Evolutionary conservation across 2,113 vertebrate species (phyloP).

Genomic region (Pachycephala philippinensis): DNA sequence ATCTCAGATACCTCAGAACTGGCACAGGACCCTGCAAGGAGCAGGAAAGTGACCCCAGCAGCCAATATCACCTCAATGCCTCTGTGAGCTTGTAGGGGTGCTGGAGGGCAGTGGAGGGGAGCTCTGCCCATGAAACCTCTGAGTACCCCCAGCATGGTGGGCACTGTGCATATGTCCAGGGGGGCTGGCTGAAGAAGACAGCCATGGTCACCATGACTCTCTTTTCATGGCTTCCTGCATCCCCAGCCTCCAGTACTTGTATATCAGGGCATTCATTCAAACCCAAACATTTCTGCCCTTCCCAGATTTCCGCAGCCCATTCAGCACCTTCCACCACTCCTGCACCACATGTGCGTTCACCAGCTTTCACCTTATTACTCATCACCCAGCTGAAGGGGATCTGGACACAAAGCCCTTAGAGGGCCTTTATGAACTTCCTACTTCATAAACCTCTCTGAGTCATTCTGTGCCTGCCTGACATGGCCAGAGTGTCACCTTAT

Average conservation of each 20-base stretch:
- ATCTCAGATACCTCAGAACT: neutral
- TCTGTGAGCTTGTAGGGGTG: neutral
- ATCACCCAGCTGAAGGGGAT: neutral
- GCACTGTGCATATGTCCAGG: too few relatives aligned
- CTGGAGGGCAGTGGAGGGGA: neutral
- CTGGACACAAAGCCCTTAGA: neutral
- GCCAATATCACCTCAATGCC: neutral
- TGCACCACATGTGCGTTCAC: neutral
- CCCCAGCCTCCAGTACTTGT: neutral
- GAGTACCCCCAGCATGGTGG: neutral
- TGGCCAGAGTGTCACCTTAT: neutral
- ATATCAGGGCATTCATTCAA: neutral
- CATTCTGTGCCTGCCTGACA: neutral
- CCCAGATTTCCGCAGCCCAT: neutral
- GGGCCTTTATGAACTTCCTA: neutral
- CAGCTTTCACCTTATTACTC: constrained; percentile 20
- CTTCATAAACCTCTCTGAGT: constrained; percentile 6
- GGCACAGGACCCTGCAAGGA: neutral
- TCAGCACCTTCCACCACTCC: neutral
- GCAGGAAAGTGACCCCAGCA: neutral
- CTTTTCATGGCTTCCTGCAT: neutral
- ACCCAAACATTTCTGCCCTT: neutral
- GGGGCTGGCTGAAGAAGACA: neutral
- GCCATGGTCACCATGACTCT: neutral
- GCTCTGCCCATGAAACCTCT: neutral